Evolutionary conservation across 2,797 vertebrate genomes (phyloP), one percentile per base, ranked within the genome.

Genomic region (Botia kubotai): DNA sequence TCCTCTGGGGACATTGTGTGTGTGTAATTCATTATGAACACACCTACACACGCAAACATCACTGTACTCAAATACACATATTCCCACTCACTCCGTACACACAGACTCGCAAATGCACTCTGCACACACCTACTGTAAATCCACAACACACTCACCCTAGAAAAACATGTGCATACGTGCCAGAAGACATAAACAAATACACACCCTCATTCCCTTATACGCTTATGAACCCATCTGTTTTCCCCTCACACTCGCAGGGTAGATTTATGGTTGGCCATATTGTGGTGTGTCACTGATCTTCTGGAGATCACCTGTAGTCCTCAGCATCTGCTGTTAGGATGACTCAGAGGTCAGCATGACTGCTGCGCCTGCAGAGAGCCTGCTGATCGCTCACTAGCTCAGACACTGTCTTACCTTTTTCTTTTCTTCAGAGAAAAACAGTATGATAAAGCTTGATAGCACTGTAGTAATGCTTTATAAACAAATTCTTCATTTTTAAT

Each of bases 281-380:
- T 33, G 36, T 70, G 36, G 11, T 12, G 0, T 46, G 23, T 62
- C 69, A 52, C 53, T 55, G 71, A 66, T 48, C 72, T 68, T 46
- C 21, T 36, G 8, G 21, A 50, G 58, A 29, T 66, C 50, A 66
- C 53, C 73, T 57, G 5, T 60, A 52, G 39, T 68, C 62, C 33
- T 76, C 14, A 74, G 43, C 70, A 70, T 76, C 77, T 77, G 70
- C 70, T 70, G 50, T 76, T 80, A 48, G 62, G 52, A 50, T 83
- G 74, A 77, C 78, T 77, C 74, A 53, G 29, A 36, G 72, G 46
- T 82, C 33, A 75, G 72, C 70, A 13, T n/a, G 1, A 43, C 46
- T 57, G 60, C 67, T 57, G 21, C 26, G 21, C 55, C 60, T 77
- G 58, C 52, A 46, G 48, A 21, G 21, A 48, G 53, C 36, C 55